phyloP scores from a whole-genome alignment of 2,888 invertebrate genomes.

The Hyles lineata region DNA sequence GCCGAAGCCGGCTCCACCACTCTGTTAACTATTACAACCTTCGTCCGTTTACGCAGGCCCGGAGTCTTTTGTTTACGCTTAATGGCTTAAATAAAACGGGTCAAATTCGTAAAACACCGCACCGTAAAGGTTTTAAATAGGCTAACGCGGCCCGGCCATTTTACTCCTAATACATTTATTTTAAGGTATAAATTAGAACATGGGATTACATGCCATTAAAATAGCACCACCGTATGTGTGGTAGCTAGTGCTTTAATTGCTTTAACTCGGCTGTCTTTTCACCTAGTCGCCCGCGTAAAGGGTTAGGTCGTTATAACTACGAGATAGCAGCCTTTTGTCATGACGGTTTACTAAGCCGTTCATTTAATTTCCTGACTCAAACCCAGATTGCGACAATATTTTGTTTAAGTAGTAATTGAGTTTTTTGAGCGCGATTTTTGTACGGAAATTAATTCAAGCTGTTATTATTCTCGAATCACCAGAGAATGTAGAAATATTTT shows the following conservation, averaged over 20 bases:
- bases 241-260: constrained; percentile 70
- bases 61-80: constrained; percentile 82
- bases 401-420: constrained; percentile 82
- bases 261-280: constrained; percentile 65
- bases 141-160: constrained; percentile 54
- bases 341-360: constrained; percentile 70
- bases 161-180: constrained; percentile 58
- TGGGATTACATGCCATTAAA: constrained; percentile 60
- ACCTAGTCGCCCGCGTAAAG: constrained; percentile 65
- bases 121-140: constrained; percentile 71
- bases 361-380: constrained; percentile 82
- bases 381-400: constrained; percentile 75
- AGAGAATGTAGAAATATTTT: constrained; percentile 48
- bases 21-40: constrained; percentile 78
- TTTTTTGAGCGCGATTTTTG: constrained; percentile 77
- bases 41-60: constrained; percentile 72
- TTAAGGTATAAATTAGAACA: constrained; percentile 67
- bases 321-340: constrained; percentile 76
- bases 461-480: constrained; percentile 51
- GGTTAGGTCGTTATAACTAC: constrained; percentile 72
- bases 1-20: constrained; percentile 66
- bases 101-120: constrained; percentile 77
- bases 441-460: constrained; percentile 74
- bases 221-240: constrained; percentile 63
- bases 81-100: constrained; percentile 83